Conservation (phyloP, 2,888 invertebrate genomes). For the Urechis unicinctus region DNA sequence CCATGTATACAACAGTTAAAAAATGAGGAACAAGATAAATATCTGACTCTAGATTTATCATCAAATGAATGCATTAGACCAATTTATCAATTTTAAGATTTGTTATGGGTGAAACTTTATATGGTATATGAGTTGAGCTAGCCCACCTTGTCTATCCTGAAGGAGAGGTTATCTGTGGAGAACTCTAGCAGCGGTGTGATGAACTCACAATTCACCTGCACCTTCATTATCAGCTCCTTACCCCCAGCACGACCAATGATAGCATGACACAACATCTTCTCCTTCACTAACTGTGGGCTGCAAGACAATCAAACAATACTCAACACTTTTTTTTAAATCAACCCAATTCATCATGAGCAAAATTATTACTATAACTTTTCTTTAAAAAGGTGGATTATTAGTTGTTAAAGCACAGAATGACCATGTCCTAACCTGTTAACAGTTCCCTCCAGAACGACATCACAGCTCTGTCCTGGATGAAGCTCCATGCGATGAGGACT, state of each 20-base stretch:
- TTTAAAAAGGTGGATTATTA: no score
- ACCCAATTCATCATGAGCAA: no score
- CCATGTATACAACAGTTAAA: no score
- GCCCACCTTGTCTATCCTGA: conserved; percentile 47
- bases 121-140: background rate
- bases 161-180: conserved; percentile 43
- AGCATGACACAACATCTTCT: conserved; percentile 46
- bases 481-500: conserved; percentile 48
- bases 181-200: conserved; percentile 49
- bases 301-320: background rate
- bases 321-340: background rate
- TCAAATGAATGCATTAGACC: no score
- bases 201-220: conserved; percentile 47
- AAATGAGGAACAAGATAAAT: no score
- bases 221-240: conserved; percentile 49
- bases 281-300: conserved; percentile 45
- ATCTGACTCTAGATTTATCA: no score
- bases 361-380: background rate
- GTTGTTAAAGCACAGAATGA: background rate
- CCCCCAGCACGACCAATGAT: conserved; percentile 50
- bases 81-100: no score
- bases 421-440: conserved; percentile 33
- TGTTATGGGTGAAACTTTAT: background rate
- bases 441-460: conserved; percentile 42
- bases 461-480: conserved; percentile 42